Base-by-base conservation (phyloP, 2,797 vertebrate genomes). In the Chaetodon trifasciatus region DNA sequence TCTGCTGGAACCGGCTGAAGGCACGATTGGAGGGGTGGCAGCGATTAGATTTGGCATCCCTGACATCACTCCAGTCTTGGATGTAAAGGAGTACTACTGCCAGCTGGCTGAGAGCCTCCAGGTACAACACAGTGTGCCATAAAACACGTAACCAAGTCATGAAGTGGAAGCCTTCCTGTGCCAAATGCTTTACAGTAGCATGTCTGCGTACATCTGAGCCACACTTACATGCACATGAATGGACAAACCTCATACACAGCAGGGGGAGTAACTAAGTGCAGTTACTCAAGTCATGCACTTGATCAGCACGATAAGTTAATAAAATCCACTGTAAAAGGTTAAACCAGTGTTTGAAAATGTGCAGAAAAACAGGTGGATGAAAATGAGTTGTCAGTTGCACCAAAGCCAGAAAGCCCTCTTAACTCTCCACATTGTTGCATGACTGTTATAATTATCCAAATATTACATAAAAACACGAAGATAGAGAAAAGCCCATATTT, bases 31-130 rank as follows among this genome's bases (percentile, higher is more conserved):
- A 70, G 82, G 72, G 28, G 56, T 73, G 58, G 83, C 91, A 28
- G 86, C 81, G 35, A 69, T 94, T 82, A 85, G 76, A 66, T 96
- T 95, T 83, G 87, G 92, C 79, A 85, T 81, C 87, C 92, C 95
- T 74, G 94, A 96, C 91, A 92, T 95, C 73, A 83, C 88, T 44
- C 66, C 42, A 21, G 90, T 90, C 83, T 88, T 91, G 89, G 84
- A 88, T 72, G 89, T 96, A 76, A 95, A 94, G 86, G 90, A 93
- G 66, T 93, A 90, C 88, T 94, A 96, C 90, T 79, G 90, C 79
- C 93, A 94, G 88, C 91, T 96, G 91, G 92, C 92, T 3, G 78
- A 95, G 79, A 87, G 88, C 82, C 93, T 96, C 44, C 93, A 95
- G 96, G 95, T 96, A 91, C 69, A 39, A 73, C 74, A 82, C 74